phyloP scores from a whole-genome alignment of 2,797 vertebrate species.

The Eutrigla gurnardus region DNA sequence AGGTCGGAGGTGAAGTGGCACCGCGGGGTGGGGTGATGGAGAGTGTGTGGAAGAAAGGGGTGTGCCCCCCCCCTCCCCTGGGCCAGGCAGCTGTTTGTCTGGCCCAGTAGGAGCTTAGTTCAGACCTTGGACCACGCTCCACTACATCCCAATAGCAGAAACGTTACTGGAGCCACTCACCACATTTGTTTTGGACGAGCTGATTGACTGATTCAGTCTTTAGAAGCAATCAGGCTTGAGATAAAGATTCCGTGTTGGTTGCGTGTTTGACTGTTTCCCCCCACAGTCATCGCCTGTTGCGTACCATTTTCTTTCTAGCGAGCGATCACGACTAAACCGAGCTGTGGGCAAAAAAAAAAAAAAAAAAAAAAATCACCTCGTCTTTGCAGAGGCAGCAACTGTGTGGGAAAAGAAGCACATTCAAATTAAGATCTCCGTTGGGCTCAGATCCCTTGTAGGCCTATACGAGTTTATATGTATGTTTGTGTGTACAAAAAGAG shows the following conservation, averaged over 20 bases:
- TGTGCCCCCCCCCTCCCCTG: constrained; percentile 61
- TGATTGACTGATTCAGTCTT: constrained; percentile 68
- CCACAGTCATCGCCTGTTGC: constrained; percentile 55
- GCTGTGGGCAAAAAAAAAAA: constrained; percentile 28
- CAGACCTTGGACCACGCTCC: constrained; percentile 80
- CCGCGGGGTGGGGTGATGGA: constrained; percentile 70
- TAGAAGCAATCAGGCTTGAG: constrained; percentile 47
- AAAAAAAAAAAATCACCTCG: neutral
- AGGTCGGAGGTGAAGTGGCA: constrained; percentile 86
- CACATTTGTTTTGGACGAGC: constrained; percentile 75
- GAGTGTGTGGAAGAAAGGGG: constrained; percentile 78
- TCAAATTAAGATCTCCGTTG: constrained; percentile 78
- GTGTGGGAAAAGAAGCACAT: constrained; percentile 60
- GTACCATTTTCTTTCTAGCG: constrained; percentile 40
- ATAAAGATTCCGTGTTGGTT: constrained; percentile 76
- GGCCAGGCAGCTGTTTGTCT: constrained; percentile 83
- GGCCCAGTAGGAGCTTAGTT: constrained; percentile 79
- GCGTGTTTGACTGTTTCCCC: constrained; percentile 42
- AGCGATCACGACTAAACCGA: constrained; percentile 33
- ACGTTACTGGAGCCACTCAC: constrained; percentile 71
- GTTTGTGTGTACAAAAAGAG: constrained; percentile 82
- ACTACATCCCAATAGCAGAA: constrained; percentile 79
- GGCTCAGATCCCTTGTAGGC: constrained; percentile 75
- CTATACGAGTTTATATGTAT: constrained; percentile 80
- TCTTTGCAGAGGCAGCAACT: constrained; percentile 41